A percentile compares a stretch with the other conserved stretches of the same genome.
phyloP scores from a whole-genome alignment of 2,888 invertebrate species.

The Eupithecia exiguata region DNA sequence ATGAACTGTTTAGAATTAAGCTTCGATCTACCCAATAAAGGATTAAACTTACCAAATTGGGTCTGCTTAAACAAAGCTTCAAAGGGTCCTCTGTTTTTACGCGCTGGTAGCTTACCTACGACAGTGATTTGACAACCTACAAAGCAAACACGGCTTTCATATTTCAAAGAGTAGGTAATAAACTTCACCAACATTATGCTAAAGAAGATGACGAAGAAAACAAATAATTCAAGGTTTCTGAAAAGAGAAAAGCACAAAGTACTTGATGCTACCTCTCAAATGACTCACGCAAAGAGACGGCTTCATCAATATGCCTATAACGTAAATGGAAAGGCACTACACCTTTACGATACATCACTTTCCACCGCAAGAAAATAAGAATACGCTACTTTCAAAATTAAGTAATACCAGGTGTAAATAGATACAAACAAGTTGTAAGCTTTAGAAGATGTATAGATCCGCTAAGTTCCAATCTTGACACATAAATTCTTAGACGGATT shows the following conservation, averaged over 20 bases:
- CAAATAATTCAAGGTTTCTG: neutral
- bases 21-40: constrained; percentile 21
- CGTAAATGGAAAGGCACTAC: constrained; percentile 26
- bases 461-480: neutral
- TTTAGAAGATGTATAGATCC: neutral
- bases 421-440: neutral
- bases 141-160: neutral
- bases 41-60: neutral
- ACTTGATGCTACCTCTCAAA: constrained; percentile 17
- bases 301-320: constrained; percentile 44
- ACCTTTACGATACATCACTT: neutral
- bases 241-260: constrained; percentile 10
- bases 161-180: neutral
- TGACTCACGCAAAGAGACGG: constrained; percentile 29
- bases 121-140: neutral
- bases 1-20: constrained; percentile 36
- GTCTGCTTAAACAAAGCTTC: neutral
- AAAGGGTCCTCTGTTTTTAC: neutral
- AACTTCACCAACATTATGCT: neutral
- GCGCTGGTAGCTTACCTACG: neutral
- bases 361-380: neutral
- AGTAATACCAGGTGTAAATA: neutral
- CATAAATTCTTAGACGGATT: constrained; percentile 10
- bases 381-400: neutral
- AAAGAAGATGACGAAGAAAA: neutral